Base-by-base conservation (phyloP, 2,113 vertebrate species). In the Syngnathus scovelli region DNA sequence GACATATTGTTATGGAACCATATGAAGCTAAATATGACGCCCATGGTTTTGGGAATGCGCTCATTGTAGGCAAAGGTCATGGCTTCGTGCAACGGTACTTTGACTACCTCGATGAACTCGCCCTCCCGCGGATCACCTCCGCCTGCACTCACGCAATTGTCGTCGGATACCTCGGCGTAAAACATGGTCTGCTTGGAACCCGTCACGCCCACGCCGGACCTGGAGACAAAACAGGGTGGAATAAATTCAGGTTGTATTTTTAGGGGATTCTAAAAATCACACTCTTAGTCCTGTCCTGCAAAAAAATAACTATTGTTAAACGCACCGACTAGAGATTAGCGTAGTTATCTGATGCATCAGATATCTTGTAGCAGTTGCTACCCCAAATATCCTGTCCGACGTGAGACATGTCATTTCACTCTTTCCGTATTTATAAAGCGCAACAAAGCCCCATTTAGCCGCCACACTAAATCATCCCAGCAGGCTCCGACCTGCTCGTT, bases 1-100 rank as follows among this genome's bases (percentile, higher is more conserved):
- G 90, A 91, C 86, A 95, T 89, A 82, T 93, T 94, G 87, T 78
- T 93, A 68, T 94, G 93, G 86, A 96, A 96, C 94, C 94, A 96
- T 78, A 84, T 91, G 85, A 96, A 94, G 84, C 93, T 93, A 83
- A 95, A 94, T 82, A 94, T 92, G 71, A 95, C 89, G 0, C 93
- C 93, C 90, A 93, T 93, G 0, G 94, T 93, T 86, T 94, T 95
- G 0, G 93, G 92, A 76, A 94, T 83, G 71, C 86, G 86, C 83
- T 94, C 94, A 43, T 95, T 86, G 64, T 93, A 94, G 70, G 93
- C 93, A 74, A 96, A 95, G 54, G 89, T 93, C 92, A 94, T 94
- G 83, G 92, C 91, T 72, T 96, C 93, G 72, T 90, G 92, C 75
- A 95, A 85, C 46, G 94, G 94, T 65, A 96, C 82, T 81, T 93